Evolutionary conservation across 2,113 vertebrate genomes (phyloP).

Genomic region (Halcyon senegalensis): DNA sequence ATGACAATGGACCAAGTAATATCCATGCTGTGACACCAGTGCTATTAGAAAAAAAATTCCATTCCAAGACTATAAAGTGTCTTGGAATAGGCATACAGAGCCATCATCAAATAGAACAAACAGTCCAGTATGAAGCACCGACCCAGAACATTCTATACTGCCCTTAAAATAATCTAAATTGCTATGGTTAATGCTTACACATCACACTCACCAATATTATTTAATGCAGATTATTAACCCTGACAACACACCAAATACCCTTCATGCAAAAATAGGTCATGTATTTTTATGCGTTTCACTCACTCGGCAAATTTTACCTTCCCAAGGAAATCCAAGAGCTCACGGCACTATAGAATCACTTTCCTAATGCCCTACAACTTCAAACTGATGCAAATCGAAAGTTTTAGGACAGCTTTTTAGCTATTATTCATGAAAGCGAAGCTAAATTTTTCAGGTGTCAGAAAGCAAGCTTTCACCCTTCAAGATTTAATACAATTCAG

Average conservation of each 20-base stretch:
- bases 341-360: background rate
- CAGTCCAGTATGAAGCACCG: background rate
- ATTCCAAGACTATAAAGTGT: background rate
- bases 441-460: background rate
- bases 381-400: background rate
- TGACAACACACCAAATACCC: background rate
- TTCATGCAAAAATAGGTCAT: background rate
- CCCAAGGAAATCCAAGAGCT: background rate
- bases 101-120: background rate
- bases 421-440: background rate
- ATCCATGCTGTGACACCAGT: background rate
- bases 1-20: background rate
- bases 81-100: background rate
- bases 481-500: background rate
- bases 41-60: background rate
- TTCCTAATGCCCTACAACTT: background rate
- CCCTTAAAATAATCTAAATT: conserved; percentile 29
- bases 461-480: background rate
- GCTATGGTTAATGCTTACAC: background rate
- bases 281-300: conserved; percentile 1
- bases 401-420: background rate
- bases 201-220: background rate
- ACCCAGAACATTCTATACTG: background rate
- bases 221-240: background rate
- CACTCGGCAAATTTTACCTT: background rate